phyloP scores from a whole-genome alignment of 1,140 invertebrate genomes.

The Drosophila arawakana region DNA sequence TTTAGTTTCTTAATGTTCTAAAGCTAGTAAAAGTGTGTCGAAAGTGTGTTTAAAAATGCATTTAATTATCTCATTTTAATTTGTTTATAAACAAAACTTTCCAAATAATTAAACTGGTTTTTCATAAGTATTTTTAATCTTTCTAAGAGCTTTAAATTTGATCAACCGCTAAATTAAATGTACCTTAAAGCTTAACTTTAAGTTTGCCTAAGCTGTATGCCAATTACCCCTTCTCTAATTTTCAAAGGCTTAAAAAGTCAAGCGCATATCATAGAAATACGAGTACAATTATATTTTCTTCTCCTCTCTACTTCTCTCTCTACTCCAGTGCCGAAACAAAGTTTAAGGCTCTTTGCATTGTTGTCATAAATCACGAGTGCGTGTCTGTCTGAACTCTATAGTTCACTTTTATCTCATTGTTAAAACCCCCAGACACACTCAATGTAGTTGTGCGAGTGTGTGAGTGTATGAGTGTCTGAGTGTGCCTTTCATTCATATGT shows the following conservation, averaged over 20 bases:
- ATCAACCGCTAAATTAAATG: slow-evolving; percentile 6
- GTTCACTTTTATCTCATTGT: slow-evolving; percentile 56
- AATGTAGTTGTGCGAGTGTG: slow-evolving; percentile 26
- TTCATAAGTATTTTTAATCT: neutral
- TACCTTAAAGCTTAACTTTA: slow-evolving; percentile 9
- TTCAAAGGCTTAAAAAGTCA: slow-evolving; percentile 42
- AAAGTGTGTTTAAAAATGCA: neutral
- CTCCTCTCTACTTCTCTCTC: neutral
- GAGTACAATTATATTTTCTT: slow-evolving; percentile 26
- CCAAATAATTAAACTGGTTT: neutral
- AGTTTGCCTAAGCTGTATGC: slow-evolving; percentile 6
- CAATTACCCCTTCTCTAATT: slow-evolving; percentile 29
- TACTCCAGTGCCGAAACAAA: slow-evolving; percentile 40
- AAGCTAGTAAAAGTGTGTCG: slow-evolving; percentile 7
- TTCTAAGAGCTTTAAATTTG: neutral
- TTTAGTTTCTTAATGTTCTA: slow-evolving; percentile 31
- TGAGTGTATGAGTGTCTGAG: slow-evolving; percentile 34
- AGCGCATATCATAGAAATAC: slow-evolving; percentile 39
- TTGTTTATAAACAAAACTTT: too few relatives aligned
- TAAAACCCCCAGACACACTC: slow-evolving; percentile 38
- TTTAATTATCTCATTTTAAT: too few relatives aligned
- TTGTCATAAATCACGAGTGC: slow-evolving; percentile 68
- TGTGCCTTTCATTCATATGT: slow-evolving; percentile 69
- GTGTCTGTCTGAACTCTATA: slow-evolving; percentile 56
- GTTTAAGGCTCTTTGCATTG: slow-evolving; percentile 69